Percentiles rank a stretch among this genome's conserved stretches.
These are phyloP conservation scores for Caenorhabditis doughertyi DNA, from an alignment of 2,888 invertebrate genomes.

Conservation along the genomic window DNA sequence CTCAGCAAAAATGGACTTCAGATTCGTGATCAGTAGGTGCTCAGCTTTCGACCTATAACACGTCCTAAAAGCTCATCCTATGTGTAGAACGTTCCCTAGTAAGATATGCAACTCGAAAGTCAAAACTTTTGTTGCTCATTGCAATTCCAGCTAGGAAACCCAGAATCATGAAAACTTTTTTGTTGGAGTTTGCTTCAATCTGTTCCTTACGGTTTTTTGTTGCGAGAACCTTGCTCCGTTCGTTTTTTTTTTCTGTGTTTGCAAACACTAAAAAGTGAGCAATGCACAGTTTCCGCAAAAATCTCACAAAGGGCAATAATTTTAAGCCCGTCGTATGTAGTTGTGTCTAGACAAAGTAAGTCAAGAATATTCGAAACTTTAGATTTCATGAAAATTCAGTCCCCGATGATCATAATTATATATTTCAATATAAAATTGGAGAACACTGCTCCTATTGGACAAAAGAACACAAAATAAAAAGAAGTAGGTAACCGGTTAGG, in stretches of 20 bases:
- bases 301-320: conserved; percentile 41
- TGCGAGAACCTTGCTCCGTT: not conserved
- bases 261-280: conserved; percentile 44
- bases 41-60: too few relatives aligned
- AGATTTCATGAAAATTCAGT: not conserved
- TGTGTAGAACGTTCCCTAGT: too few relatives aligned
- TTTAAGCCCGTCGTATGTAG: conserved; percentile 30
- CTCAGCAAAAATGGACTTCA: too few relatives aligned
- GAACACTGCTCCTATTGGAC: conserved; percentile 9
- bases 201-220: not conserved
- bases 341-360: conserved; percentile 14
- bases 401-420: not conserved
- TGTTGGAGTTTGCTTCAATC: not conserved
- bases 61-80: too few relatives aligned
- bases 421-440: conserved; percentile 8
- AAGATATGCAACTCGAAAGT: too few relatives aligned
- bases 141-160: too few relatives aligned
- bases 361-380: not conserved
- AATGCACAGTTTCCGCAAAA: conserved; percentile 38
- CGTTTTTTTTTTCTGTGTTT: conserved; percentile 1
- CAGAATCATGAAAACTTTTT: not conserved
- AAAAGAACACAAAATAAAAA: conserved; percentile 3
- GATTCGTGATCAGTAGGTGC: too few relatives aligned
- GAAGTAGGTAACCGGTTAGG: conserved; percentile 41
- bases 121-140: too few relatives aligned